Conservation (phyloP, 2,888 invertebrate genomes). For the Chloroclystis v-ata region DNA sequence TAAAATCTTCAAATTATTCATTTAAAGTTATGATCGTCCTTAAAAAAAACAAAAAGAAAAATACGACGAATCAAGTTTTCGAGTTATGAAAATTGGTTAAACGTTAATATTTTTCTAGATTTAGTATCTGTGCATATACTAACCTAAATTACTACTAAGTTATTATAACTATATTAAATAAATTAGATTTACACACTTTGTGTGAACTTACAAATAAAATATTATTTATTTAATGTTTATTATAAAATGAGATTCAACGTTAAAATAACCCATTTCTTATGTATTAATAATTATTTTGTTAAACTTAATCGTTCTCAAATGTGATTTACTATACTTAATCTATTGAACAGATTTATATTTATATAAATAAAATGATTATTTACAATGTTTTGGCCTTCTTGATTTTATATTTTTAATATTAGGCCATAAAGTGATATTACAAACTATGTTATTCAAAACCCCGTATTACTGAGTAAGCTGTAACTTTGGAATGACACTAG, state of each 20-base stretch:
- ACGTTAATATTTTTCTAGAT: too few species aligned
- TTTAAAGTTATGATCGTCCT: too few species aligned
- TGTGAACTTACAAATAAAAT: constrained; percentile 15
- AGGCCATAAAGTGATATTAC: constrained; percentile 23
- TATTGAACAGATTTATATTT: constrained; percentile 11
- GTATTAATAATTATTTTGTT: too few species aligned
- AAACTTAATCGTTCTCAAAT: too few species aligned
- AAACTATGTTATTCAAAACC: constrained; percentile 16
- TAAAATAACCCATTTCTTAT: not conserved
- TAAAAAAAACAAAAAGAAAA: too few species aligned
- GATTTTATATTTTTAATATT: constrained; percentile 18
- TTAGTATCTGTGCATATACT: too few species aligned
- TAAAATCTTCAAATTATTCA: too few species aligned
- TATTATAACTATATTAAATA: constrained; percentile 7
- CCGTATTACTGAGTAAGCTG: constrained; percentile 25
- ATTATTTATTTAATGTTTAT: not conserved
- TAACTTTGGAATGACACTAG: constrained; percentile 30
- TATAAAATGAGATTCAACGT: not conserved
- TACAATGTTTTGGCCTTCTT: constrained; percentile 38
- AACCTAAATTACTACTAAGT: constrained; percentile 5
- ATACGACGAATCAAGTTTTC: too few species aligned
- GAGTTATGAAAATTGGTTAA: too few species aligned
- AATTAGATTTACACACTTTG: constrained; percentile 22
- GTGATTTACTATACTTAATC: not conserved
- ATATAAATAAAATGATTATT: constrained; percentile 20